Evolutionary conservation across 1,140 invertebrate species (phyloP).

Genomic region (Tachypleus tridentatus): DNA sequence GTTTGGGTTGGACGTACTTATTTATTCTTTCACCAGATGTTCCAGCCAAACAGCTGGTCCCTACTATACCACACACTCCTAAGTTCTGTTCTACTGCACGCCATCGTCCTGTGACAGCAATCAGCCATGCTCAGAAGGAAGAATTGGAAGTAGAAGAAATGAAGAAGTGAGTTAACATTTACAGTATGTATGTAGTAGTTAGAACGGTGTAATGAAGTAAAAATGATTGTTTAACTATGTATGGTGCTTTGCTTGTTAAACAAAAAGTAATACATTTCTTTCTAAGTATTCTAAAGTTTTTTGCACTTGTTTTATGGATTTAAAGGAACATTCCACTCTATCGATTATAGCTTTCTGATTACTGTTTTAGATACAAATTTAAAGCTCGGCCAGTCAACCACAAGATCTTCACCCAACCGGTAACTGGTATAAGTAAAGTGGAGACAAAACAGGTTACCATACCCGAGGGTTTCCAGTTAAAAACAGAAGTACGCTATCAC

Average conservation of each 20-base stretch:
- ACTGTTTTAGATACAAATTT: slow-evolving; percentile 11
- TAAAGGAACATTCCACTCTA: too few relatives aligned
- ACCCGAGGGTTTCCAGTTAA: slow-evolving; percentile 5
- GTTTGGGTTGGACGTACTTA: too few relatives aligned
- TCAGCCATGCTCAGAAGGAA: slow-evolving; percentile 12
- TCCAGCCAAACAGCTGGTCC: too few relatives aligned
- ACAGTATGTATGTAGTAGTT: not conserved
- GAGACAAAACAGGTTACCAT: not conserved
- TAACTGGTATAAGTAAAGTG: not conserved
- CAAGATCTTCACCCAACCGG: not conserved
- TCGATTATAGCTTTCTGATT: not conserved
- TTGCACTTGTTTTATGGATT: too few relatives aligned
- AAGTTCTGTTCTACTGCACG: slow-evolving; percentile 9
- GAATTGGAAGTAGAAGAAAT: slow-evolving; percentile 13
- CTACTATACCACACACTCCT: slow-evolving; percentile 2
- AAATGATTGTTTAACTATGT: not conserved
- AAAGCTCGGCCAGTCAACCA: slow-evolving; percentile 11
- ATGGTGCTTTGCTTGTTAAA: not conserved
- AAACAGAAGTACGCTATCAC: not conserved
- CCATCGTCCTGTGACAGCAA: not conserved
- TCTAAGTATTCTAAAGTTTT: too few relatives aligned
- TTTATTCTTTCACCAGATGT: too few relatives aligned
- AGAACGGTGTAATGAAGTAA: not conserved
- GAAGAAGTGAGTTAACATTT: slow-evolving; percentile 2
- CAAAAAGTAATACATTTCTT: too few relatives aligned